Evolutionary conservation across 1,140 invertebrate genomes (phyloP), one percentile per base, ranked within the genome.

Genomic region (Drosophila pruinosa): DNA sequence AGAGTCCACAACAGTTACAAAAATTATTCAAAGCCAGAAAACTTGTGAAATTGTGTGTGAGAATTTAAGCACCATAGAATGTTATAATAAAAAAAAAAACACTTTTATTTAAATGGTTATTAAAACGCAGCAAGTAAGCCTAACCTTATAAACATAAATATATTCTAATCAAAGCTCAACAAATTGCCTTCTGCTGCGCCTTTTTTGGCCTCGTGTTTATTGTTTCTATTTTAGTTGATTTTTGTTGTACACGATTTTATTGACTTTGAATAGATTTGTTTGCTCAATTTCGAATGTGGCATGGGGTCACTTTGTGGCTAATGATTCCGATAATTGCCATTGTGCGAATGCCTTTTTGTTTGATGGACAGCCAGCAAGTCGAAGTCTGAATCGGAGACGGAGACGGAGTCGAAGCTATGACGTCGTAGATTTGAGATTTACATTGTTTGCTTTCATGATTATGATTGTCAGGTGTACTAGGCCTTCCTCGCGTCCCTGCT

Each of bases 261-360:
- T 70, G 67, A 56, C 59, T 70, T 70, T 70, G 67, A 70, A 39
- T 70, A 34, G 17, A 8, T 45, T 21, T 59, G 17, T 57, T 71
- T 50, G 61, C 52, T 71, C 68, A 71, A 64, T 71, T 47, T 34
- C 43, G 43, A 48, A 22, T 50, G 41, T 48, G 52, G 59, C 50
- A 48, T 34, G 34, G 52, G 50, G 53, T 69, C 65, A 70, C 48
- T 75, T 74, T 58, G 50, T 71, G 65, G 73, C 81, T 88, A 86
- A 81, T 88, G 81, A 81, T 75, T 86, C 74, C 76, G 71, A 81
- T 86, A 88, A 86, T 88, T 86, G 80, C 73, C 77, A 81, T 85
- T 85, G 81, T 85, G 72, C 70, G 80, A 86, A 76, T 62, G 19
- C 36, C 52, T 72, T 78, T 69, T 83, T 80, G 72, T 76, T 69